A percentile compares a stretch with the other conserved stretches of the same genome.
These are phyloP conservation scores for Bergia sp. DNA, from an alignment of 92 coral and sea anemone species.

Conservation along the genomic window DNA sequence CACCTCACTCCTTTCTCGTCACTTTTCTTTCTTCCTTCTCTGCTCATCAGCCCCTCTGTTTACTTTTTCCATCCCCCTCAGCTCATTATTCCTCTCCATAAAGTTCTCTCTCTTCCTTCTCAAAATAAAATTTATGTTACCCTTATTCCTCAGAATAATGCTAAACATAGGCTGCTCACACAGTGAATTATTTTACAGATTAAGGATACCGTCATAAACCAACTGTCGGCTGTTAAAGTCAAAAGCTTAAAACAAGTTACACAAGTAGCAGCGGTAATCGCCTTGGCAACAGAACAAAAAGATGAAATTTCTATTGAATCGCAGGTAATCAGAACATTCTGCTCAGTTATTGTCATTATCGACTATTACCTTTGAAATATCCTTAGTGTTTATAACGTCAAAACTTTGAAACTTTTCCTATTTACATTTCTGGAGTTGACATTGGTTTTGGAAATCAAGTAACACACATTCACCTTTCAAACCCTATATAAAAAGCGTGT, in stretches of 20 bases:
- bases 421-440: too few species aligned
- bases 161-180: background rate
- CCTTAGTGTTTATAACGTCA: background rate
- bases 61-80: too few species aligned
- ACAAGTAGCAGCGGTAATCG: conserved; percentile 80
- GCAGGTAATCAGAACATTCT: conserved; percentile 52
- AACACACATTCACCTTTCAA: background rate
- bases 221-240: conserved; percentile 76
- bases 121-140: too few species aligned
- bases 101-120: too few species aligned
- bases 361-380: background rate
- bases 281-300: conserved; percentile 78
- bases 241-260: conserved; percentile 78
- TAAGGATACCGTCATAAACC: conserved; percentile 78
- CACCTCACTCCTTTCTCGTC: too few species aligned
- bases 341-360: too few species aligned
- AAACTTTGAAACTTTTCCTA: background rate
- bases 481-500: background rate
- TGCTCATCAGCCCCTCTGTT: too few species aligned
- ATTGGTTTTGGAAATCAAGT: background rate
- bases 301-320: conserved; percentile 84
- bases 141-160: too few species aligned
- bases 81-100: too few species aligned
- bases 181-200: conserved; percentile 51
- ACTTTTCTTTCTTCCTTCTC: too few species aligned